phyloP scores from a whole-genome alignment of 1,140 invertebrate genomes.

The Littorina saxatilis region DNA sequence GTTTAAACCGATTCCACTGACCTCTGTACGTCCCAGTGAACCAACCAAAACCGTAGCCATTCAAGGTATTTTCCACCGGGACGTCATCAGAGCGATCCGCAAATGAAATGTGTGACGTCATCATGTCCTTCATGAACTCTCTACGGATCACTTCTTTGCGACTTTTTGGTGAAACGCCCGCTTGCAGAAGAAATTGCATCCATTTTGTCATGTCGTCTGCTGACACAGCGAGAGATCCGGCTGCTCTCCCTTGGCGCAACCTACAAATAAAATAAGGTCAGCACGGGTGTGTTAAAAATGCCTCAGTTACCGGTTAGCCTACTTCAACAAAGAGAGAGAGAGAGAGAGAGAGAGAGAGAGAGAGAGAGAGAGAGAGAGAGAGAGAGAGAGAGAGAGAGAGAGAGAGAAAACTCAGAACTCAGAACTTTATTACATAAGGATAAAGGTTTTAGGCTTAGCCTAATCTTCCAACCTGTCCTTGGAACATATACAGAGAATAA shows the following conservation, averaged over 20 bases:
- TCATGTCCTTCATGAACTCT: not conserved
- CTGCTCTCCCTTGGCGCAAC: constrained; percentile 2
- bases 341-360: too few species aligned
- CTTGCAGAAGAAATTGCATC: not conserved
- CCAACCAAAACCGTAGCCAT: constrained; percentile 14
- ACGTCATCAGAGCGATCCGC: not conserved
- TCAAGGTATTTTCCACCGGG: not conserved
- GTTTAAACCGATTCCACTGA: too few species aligned
- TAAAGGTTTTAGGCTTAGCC: too few species aligned
- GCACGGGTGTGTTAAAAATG: too few species aligned
- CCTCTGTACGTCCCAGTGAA: constrained; percentile 6
- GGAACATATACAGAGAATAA: too few species aligned
- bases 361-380: too few species aligned
- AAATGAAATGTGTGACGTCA: not conserved
- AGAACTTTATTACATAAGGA: too few species aligned
- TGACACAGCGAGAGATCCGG: not conserved
- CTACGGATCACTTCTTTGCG: not conserved
- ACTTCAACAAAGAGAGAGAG: too few species aligned
- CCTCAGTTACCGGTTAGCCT: too few species aligned
- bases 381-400: too few species aligned
- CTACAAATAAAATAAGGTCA: not conserved
- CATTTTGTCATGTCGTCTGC: constrained; percentile 22
- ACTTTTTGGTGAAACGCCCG: not conserved
- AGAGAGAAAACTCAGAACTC: too few species aligned
- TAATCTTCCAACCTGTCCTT: too few species aligned